A percentile compares a stretch with the other conserved stretches of the same genome.
phyloP scores from a whole-genome alignment of 1,140 invertebrate species.

The Drosophila nasuta region DNA sequence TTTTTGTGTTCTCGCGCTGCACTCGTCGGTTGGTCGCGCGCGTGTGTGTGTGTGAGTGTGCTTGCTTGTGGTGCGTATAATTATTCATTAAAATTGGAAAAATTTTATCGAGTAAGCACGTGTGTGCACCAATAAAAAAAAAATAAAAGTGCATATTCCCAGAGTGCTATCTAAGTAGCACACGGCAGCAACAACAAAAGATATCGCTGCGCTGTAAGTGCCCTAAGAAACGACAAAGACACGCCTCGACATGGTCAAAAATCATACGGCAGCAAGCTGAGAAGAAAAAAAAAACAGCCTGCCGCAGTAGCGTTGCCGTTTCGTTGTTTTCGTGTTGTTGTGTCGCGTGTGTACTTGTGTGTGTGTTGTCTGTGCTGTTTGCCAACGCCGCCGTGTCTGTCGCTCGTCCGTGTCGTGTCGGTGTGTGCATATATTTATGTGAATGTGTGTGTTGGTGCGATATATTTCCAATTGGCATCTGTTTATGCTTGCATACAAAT shows the following conservation, averaged over 20 bases:
- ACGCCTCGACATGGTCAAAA: conserved; percentile 54
- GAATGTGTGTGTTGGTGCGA: conserved; percentile 22
- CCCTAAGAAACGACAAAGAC: conserved; percentile 43
- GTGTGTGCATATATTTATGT: background rate
- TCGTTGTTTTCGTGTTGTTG: conserved; percentile 53
- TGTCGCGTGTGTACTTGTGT: conserved; percentile 40
- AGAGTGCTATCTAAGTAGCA: conserved; percentile 9
- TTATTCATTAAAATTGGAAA: conserved; percentile 43
- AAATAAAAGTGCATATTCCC: conserved; percentile 26
- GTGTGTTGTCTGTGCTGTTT: conserved; percentile 40
- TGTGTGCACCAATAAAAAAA: conserved; percentile 25
- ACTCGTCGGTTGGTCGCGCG: conserved; percentile 47
- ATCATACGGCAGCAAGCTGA: conserved; percentile 44
- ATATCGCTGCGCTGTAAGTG: conserved; percentile 33
- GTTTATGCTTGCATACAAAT: conserved; percentile 37
- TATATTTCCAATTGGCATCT: conserved; percentile 58
- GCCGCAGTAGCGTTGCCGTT: conserved; percentile 37
- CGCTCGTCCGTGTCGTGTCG: conserved; percentile 28
- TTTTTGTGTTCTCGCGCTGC: conserved; percentile 50
- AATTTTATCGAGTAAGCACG: conserved; percentile 38
- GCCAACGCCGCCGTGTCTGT: conserved; percentile 55
- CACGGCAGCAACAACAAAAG: conserved; percentile 32
- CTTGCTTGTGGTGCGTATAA: conserved; percentile 47
- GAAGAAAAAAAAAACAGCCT: conserved; percentile 41
- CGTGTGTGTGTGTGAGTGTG: conserved; percentile 42